Evolutionary conservation across 2,113 vertebrate species (phyloP).

Genomic region (Sinocyclocheilus anshuiensis): DNA sequence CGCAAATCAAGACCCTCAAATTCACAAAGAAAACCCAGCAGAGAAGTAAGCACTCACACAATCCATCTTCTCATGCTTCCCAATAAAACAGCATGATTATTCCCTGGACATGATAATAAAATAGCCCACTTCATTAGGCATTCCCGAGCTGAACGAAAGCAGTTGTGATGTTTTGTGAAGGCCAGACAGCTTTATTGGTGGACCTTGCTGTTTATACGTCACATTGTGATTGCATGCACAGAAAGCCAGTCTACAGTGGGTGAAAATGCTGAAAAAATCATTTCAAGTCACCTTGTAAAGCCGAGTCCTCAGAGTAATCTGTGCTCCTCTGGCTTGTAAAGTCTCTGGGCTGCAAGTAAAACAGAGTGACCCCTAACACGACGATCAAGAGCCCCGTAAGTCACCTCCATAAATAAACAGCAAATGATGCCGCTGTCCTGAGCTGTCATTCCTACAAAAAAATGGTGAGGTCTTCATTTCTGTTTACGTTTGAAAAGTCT

Average conservation of each 20-base stretch:
- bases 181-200: slow-evolving; percentile 35
- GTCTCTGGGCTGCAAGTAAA: background rate
- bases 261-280: background rate
- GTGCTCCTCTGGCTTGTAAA: background rate
- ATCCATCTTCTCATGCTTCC: slow-evolving; percentile 3
- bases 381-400: slow-evolving; percentile 28
- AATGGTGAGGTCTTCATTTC: background rate
- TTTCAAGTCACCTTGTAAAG: slow-evolving; percentile 35
- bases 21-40: background rate
- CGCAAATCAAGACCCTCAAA: background rate
- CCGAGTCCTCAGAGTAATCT: slow-evolving; percentile 1
- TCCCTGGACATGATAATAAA: slow-evolving; percentile 49
- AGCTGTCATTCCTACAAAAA: background rate
- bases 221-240: background rate
- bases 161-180: slow-evolving; percentile 28
- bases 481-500: background rate
- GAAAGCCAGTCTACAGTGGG: background rate
- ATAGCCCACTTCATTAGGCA: slow-evolving; percentile 49
- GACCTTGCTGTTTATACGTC: background rate
- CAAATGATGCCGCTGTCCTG: background rate
- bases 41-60: slow-evolving; percentile 15
- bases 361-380: slow-evolving; percentile 52
- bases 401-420: background rate
- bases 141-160: slow-evolving; percentile 40
- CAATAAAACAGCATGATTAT: slow-evolving; percentile 25